Evolutionary conservation across 2,888 invertebrate species (phyloP).

Genomic region (Cordilura impudica): DNA sequence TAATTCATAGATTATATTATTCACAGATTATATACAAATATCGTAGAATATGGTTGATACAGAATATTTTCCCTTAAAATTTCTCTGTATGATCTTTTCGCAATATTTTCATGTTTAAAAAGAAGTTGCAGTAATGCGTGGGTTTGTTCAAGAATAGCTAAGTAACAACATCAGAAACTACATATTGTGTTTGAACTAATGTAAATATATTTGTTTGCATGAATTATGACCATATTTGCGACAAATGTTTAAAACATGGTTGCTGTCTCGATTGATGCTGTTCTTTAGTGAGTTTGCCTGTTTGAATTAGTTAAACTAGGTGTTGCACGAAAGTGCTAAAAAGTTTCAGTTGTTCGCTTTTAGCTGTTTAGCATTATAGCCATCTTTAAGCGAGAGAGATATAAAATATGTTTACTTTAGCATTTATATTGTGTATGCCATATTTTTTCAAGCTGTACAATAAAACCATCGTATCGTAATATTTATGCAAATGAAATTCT

Average conservation of each 20-base stretch:
- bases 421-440: constrained; percentile 55
- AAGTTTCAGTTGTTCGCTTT: constrained; percentile 12
- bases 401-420: constrained; percentile 50
- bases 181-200: constrained; percentile 58
- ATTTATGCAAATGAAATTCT: constrained; percentile 62
- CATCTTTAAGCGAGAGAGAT: constrained; percentile 27
- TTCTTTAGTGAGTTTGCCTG: not conserved
- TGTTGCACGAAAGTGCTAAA: constrained; percentile 57
- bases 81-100: constrained; percentile 27
- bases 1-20: too few relatives aligned
- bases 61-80: not conserved
- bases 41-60: too few relatives aligned
- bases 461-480: constrained; percentile 54
- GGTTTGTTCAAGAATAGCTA: constrained; percentile 35
- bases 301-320: constrained; percentile 40
- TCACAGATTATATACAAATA: too few relatives aligned
- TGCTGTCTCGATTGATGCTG: constrained; percentile 11
- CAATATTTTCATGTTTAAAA: constrained; percentile 51
- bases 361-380: constrained; percentile 51
- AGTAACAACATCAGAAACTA: constrained; percentile 5
- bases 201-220: constrained; percentile 73
- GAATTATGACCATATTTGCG: constrained; percentile 75
- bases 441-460: constrained; percentile 44
- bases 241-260: constrained; percentile 67
- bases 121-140: constrained; percentile 45